Conservation (phyloP, 1,140 invertebrate genomes). For the Dinothrombium tinctorium region DNA sequence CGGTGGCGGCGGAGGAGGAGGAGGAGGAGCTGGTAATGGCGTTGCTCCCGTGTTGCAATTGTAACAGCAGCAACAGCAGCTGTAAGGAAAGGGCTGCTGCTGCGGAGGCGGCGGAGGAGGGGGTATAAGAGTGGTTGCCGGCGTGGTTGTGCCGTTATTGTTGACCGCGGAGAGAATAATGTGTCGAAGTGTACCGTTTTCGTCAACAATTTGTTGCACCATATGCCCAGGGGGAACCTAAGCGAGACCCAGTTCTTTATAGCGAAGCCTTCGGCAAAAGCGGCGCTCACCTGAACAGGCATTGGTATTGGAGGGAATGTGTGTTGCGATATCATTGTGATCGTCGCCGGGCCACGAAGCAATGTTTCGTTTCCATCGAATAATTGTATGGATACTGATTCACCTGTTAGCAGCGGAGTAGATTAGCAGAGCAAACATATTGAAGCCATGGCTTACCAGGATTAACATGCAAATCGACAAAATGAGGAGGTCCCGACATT, state of each 20-base stretch:
- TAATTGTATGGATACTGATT: constrained; percentile 11
- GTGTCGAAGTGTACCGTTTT: constrained; percentile 55
- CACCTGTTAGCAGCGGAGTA: too few relatives aligned
- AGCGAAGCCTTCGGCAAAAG: too few relatives aligned
- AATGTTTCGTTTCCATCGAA: constrained; percentile 10
- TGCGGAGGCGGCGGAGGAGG: neutral
- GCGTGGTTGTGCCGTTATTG: neutral
- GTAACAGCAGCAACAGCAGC: constrained; percentile 2
- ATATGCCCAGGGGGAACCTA: constrained; percentile 63
- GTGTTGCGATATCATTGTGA: constrained; percentile 52
- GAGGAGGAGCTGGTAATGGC: neutral
- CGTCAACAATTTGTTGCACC: constrained; percentile 68
- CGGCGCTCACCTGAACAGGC: constrained; percentile 47
- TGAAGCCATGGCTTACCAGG: constrained; percentile 38
- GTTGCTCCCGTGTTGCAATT: neutral
- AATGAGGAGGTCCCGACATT: constrained; percentile 21
- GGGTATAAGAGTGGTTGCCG: neutral
- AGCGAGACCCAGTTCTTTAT: too few relatives aligned
- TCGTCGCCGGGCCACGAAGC: constrained; percentile 38
- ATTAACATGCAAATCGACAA: constrained; percentile 41
- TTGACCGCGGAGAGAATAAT: constrained; percentile 29
- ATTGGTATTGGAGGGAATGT: constrained; percentile 45
- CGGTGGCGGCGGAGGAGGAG: neutral
- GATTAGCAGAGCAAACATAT: constrained; percentile 29
- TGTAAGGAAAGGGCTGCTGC: constrained; percentile 1